Conservation (phyloP, 1,140 invertebrate genomes). For the Sesamia nonagrioides region DNA sequence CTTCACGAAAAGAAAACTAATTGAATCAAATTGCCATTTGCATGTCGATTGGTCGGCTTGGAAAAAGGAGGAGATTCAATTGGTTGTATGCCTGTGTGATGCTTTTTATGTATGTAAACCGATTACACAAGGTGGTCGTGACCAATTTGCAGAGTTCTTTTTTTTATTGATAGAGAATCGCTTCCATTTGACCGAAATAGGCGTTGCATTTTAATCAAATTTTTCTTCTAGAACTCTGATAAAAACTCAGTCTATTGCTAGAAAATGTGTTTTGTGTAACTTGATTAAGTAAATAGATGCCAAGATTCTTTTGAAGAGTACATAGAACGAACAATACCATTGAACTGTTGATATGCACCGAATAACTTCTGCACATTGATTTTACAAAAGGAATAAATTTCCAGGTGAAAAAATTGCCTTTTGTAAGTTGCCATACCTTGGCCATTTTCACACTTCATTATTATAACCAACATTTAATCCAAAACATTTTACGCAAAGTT, state of each 20-base stretch:
- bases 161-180: constrained; percentile 12
- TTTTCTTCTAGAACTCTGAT: neutral
- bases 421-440: no score
- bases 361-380: no score
- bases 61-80: constrained; percentile 8
- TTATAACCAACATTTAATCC: neutral
- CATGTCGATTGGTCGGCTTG: constrained; percentile 14
- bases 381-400: no score
- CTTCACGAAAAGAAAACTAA: constrained; percentile 17
- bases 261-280: neutral
- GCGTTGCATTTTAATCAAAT: constrained; percentile 12
- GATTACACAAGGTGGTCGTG: constrained; percentile 11
- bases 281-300: no score
- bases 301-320: no score
- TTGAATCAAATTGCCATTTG: constrained; percentile 32
- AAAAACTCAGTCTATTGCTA: neutral
- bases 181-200: neutral
- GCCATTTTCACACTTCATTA: neutral
- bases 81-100: neutral
- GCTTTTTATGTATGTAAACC: constrained; percentile 22
- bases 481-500: constrained; percentile 28
- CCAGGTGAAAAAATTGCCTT: no score
- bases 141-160: constrained; percentile 24
- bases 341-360: no score
- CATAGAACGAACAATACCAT: no score